Evolutionary conservation across 2,888 invertebrate genomes (phyloP), one percentile per base, ranked within the genome.

Genomic region (Eutolmus rufibarbis): DNA sequence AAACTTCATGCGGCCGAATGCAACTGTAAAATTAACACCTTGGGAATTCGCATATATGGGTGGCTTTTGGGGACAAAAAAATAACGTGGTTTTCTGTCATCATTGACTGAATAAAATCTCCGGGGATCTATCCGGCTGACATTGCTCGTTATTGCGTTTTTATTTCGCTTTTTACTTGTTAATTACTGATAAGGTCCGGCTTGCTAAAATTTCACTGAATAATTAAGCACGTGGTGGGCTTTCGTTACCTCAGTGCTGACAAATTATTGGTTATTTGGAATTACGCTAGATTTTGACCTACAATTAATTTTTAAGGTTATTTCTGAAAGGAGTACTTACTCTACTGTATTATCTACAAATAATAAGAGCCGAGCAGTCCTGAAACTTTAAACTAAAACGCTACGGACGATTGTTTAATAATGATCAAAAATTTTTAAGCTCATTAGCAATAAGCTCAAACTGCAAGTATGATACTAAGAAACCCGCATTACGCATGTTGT

Each of bases 11-110:
- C 82, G 82, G 82, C 66, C 40, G 82, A 84, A 66, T 84, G 57
- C 66, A 23, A 84, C 40, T 84, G 40, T 84, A 84, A 66, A 84
- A 66, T 84, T 84, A 84, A 84, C 82, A 84, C 82, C 57, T 84
- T 84, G 82, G 82, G 82, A 84, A 79, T 79, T n/a, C 51, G 79
- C 12, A 19, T 79, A 28, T 28, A 79, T 16, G 79, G 51, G 19
- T 43, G 78, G 78, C 12, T 43, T 43, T 78, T 28, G 57, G 77
- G 31, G 40, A 12, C 40, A 40, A 40, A 8, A 40, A 79, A 79
- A 79, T 16, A 51, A 9, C n/a, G 79, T 14, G 79, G 79, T 79
- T 79, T 79, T 79, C 51, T 79, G 79, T 79, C 79, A 79, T 79
- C 79, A 79, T 79, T 31, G 79, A 79, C 46, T 79, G 51, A 28